Evolutionary conservation across 2,113 vertebrate species (phyloP), one percentile per base, ranked within the genome.

Genomic region (Thamnaconus septentrionalis): DNA sequence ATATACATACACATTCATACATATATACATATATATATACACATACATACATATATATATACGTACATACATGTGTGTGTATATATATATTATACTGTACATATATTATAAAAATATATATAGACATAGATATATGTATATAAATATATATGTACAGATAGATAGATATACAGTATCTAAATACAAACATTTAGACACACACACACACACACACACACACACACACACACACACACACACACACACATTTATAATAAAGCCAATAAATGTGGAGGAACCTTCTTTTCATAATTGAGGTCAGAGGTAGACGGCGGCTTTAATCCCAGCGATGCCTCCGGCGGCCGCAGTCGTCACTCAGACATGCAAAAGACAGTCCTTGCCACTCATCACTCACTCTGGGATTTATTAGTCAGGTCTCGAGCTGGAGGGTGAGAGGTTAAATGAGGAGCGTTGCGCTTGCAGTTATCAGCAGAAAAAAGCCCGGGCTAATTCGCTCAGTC

Each of bases 341-440:
- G 69, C 58, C 41, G 46, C 78, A 79, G 61, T 69, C 69, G 72
- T 85, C 79, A 76, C 75, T 75, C 71, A 69, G 52, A 71, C 72
- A 69, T 73, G 59, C 41, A 61, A 44, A 57, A 66, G 78, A 65
- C 68, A 73, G 75, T 61, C 76, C 71, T 5, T 42, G 53, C 69
- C 66, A 61, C 80, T 73, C 72, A 83, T 89, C 85, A 82, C 69
- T 80, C 79, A 78, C 80, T 81, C 73, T 65, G 82, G 69, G 83
- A 82, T 88, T 78, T 88, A 86, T 86, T 82, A 80, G 82, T 80
- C 55, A 64, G 66, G 77, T 75, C 75, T 84, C 61, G 63, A 67
- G 77, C 61, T 7, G 1, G 58, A 66, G 75, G 84, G 60, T 68
- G 52, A 83, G 66, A 76, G 85, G 85, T 87, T 87, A 89, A 89